Percentiles rank a stretch among this genome's conserved stretches.
Conservation (phyloP, 1,140 invertebrate species). For the Bactericera cockerelli region DNA sequence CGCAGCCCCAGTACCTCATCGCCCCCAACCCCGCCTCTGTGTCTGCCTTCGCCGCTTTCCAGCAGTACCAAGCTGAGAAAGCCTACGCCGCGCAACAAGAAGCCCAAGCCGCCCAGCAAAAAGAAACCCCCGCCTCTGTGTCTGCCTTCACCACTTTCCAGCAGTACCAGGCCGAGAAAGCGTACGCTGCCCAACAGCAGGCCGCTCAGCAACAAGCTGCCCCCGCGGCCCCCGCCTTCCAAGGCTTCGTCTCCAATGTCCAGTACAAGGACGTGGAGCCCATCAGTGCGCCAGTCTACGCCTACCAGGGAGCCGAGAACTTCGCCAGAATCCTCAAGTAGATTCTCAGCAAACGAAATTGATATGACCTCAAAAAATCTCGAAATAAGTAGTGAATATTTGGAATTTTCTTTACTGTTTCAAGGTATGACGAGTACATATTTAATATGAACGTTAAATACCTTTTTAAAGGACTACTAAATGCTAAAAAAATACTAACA, state of each 20-base stretch:
- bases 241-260: conserved; percentile 20
- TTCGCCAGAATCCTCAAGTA: neutral
- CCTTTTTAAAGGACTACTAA: too few relatives aligned
- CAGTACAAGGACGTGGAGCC: conserved; percentile 24
- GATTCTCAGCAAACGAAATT: too few relatives aligned
- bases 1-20: neutral
- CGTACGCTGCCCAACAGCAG: neutral
- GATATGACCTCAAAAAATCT: too few relatives aligned
- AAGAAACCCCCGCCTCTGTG: neutral
- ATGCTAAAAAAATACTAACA: too few relatives aligned
- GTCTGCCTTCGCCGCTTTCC: neutral
- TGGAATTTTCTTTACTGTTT: too few relatives aligned
- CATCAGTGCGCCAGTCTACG: conserved; percentile 22
- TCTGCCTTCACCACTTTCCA: neutral
- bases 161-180: neutral
- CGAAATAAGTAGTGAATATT: too few relatives aligned
- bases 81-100: conserved; percentile 4
- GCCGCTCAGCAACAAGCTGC: conserved; percentile 10
- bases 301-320: conserved; percentile 14
- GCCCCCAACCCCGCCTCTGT: neutral
- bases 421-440: too few relatives aligned
- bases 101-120: neutral
- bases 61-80: neutral
- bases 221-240: neutral
- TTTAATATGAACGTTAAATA: too few relatives aligned